A percentile compares a stretch with the other conserved stretches of the same genome.
Conservation (phyloP, 2,113 vertebrate genomes). For the Chloropsis hardwickii region DNA sequence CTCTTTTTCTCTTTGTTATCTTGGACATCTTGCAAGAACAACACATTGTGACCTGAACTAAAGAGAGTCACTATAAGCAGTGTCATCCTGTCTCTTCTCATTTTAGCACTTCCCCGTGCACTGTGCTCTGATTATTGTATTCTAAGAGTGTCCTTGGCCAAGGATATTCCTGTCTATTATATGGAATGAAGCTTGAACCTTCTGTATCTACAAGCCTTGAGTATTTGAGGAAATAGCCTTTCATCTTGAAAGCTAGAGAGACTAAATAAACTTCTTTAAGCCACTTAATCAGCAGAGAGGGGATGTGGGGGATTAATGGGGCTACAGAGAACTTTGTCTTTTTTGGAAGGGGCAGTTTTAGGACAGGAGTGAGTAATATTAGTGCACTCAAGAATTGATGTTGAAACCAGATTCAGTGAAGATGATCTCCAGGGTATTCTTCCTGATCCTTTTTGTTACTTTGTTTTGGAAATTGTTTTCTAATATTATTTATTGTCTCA, state of each 20-base stretch:
- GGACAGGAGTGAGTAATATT: not conserved
- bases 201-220: not conserved
- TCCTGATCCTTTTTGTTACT: conserved; percentile 38
- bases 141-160: not conserved
- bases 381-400: not conserved
- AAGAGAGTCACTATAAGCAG: not conserved
- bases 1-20: not conserved
- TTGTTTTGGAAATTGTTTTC: conserved; percentile 32
- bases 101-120: not conserved
- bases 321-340: not conserved
- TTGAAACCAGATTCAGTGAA: conserved; percentile 16
- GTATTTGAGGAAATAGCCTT: not conserved
- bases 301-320: not conserved
- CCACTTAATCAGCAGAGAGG: conserved; percentile 16
- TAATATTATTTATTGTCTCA: conserved; percentile 45
- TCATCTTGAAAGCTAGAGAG: conserved; percentile 4
- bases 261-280: conserved; percentile 23
- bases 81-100: not conserved
- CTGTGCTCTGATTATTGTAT: not conserved
- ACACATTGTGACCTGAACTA: not conserved
- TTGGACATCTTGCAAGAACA: not conserved
- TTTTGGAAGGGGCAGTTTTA: not conserved
- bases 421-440: not conserved
- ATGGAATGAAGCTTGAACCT: not conserved
- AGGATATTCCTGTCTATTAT: not conserved